Base-by-base conservation (phyloP, 1,140 invertebrate species). In the Caligus rogercresseyi region DNA sequence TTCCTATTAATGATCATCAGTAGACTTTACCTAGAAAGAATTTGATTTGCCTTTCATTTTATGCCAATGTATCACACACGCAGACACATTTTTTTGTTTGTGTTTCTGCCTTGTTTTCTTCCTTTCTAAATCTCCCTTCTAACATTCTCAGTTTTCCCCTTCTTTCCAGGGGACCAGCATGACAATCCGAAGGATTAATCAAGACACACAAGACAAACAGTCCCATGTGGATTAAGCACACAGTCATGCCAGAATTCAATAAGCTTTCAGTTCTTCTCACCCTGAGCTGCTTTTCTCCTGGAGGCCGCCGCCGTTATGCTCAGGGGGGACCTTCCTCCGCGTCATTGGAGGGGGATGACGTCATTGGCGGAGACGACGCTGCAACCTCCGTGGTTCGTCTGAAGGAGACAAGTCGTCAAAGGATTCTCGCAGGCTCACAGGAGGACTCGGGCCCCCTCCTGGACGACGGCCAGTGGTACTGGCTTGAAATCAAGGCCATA, bases 401-500 rank as follows among this genome's bases (percentile, higher is more conserved):
- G 31, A 43, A 43, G 7, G 7, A 43, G 7, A 43, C n/a, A 43
- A 43, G n/a, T 7, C 31, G 31, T 11, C 7, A 43, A 43, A 43
- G 7, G 7, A 43, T 43, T 11, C 31, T 43, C 31, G 7, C 7
- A 7, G n/a, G 7, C n/a, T n/a, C 31, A 43, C 7, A 43, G n/a
- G 31, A 43, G 31, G 31, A 43, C 31, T n/a, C n/a, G n/a, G n/a
- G n/a, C n/a, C 31, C 31, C n/a, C 31, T 43, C 7, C 7, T 43
- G 31, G 31, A 43, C 31, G 31, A 60, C 21, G 57, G 26, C 15
- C 20, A 60, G 21, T 18, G 57, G 20, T 60, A 60, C 21, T 60
- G 57, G 57, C 24, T 21, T 21, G 57, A 60, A 31, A 60, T 60
- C 57, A 60, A 60, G 24, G 57, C 57, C 57, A 56, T 63, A 20